These are phyloP conservation scores for Bradynema listronoti DNA, from an alignment of 1,140 invertebrate genomes.

Conservation along the genomic window DNA sequence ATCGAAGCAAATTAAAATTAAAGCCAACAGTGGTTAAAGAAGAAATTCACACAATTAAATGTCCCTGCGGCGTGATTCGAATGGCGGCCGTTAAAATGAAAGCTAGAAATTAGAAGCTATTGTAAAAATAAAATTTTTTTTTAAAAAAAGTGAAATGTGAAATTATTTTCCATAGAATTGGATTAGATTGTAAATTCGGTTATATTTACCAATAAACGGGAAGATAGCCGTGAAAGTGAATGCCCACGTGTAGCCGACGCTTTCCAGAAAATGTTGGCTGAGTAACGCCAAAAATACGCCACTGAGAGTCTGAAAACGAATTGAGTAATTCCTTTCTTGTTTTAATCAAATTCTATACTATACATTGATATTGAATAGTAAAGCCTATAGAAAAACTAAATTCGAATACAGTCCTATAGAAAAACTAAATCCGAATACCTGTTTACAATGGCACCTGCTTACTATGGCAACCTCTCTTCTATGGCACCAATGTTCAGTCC, in stretches of 20 bases:
- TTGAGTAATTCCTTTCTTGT: background rate
- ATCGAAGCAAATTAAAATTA: no score
- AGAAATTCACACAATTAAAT: conserved; percentile 48
- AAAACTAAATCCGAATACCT: background rate
- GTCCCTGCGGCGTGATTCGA: conserved; percentile 51
- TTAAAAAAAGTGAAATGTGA: no score
- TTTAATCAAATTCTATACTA: background rate
- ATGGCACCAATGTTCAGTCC: background rate
- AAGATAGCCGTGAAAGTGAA: conserved; percentile 54
- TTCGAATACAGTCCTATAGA: background rate
- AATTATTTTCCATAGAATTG: background rate
- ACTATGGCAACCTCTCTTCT: background rate
- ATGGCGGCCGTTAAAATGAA: conserved; percentile 50
- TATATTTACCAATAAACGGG: conserved; percentile 45
- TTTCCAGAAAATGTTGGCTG: conserved; percentile 45
- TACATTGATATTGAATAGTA: background rate
- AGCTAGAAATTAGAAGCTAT: conserved; percentile 37
- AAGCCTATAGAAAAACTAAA: background rate
- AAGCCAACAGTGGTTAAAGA: no score
- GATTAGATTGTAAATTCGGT: background rate
- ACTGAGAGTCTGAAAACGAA: conserved; percentile 39
- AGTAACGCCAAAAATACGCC: conserved; percentile 45
- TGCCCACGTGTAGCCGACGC: conserved; percentile 50
- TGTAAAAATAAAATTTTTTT: no score
- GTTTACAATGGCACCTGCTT: background rate